Percentiles rank a stretch among this genome's conserved stretches.
Evolutionary conservation across 2,113 vertebrate genomes (phyloP).

Genomic region (Mus pahari): DNA sequence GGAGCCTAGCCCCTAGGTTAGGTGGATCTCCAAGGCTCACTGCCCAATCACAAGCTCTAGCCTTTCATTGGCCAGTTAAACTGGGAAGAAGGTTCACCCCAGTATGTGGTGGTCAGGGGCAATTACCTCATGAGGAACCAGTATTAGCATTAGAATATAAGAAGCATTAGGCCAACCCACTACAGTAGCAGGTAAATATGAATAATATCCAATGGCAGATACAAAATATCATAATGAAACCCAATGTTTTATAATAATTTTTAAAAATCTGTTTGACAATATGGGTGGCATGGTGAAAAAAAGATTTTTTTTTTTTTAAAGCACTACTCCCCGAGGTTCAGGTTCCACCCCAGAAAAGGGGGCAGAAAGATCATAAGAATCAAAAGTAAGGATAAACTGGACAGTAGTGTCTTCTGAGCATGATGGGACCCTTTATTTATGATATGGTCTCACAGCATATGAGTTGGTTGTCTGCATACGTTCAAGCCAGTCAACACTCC

Average conservation of each 20-base stretch:
- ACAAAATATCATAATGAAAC: background rate
- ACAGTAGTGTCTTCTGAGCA: background rate
- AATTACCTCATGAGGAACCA: too few relatives aligned
- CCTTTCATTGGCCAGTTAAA: too few relatives aligned
- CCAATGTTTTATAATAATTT: background rate
- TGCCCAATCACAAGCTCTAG: too few relatives aligned
- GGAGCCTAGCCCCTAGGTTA: too few relatives aligned
- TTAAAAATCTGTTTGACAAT: background rate
- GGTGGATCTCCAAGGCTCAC: background rate
- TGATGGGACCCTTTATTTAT: background rate
- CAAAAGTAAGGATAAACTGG: background rate
- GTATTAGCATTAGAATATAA: too few relatives aligned
- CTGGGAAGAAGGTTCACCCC: too few relatives aligned
- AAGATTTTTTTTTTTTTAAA: background rate
- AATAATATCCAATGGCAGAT: background rate
- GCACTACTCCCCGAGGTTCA: background rate
- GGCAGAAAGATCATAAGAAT: background rate
- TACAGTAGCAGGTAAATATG: background rate
- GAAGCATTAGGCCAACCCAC: too few relatives aligned
- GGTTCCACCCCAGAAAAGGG: background rate
- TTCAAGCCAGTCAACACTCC: background rate
- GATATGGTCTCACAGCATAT: background rate
- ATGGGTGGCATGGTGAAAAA: too few relatives aligned
- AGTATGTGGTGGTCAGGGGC: too few relatives aligned
- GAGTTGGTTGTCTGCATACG: background rate